Conservation (phyloP, 2,797 vertebrate genomes). For the Helostoma temminkii region DNA sequence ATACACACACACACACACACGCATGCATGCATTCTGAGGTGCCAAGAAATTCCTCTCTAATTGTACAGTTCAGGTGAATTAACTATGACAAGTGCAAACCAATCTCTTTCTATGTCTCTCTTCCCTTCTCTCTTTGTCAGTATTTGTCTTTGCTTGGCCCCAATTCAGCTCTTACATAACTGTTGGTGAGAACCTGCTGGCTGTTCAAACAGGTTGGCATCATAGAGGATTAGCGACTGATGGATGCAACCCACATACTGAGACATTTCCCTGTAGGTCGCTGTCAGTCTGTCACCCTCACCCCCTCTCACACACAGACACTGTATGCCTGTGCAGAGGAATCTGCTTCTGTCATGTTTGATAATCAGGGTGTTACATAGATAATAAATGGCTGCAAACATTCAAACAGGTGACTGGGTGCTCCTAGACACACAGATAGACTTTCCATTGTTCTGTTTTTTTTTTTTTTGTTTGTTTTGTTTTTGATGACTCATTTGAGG, state of each 20-base stretch:
- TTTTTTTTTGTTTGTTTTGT: conserved; percentile 58
- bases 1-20: conserved; percentile 1
- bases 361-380: conserved; percentile 37
- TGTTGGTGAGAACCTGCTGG: conserved; percentile 78
- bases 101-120: conserved; percentile 41
- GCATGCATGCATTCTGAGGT: conserved; percentile 34
- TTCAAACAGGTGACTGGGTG: conserved; percentile 48
- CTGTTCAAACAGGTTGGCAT: conserved; percentile 82
- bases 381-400: conserved; percentile 45
- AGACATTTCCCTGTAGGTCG: conserved; percentile 61
- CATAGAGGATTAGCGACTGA: conserved; percentile 72
- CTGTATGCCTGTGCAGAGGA: conserved; percentile 22
- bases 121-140: conserved; percentile 30
- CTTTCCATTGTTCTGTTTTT: conserved; percentile 55
- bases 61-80: conserved; percentile 70
- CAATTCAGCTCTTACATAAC: conserved; percentile 72
- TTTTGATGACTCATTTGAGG: conserved; percentile 64
- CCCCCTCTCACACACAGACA: conserved; percentile 10
- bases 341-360: conserved; percentile 41
- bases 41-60: conserved; percentile 73
- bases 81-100: conserved; percentile 66
- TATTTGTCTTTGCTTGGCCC: conserved; percentile 68
- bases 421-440: conserved; percentile 31
- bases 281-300: conserved; percentile 38
- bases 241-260: conserved; percentile 72